Percentiles rank a stretch among this genome's conserved stretches.
These are phyloP conservation scores for Dilophus febrilis DNA, from an alignment of 2,888 invertebrate species.

Conservation along the genomic window DNA sequence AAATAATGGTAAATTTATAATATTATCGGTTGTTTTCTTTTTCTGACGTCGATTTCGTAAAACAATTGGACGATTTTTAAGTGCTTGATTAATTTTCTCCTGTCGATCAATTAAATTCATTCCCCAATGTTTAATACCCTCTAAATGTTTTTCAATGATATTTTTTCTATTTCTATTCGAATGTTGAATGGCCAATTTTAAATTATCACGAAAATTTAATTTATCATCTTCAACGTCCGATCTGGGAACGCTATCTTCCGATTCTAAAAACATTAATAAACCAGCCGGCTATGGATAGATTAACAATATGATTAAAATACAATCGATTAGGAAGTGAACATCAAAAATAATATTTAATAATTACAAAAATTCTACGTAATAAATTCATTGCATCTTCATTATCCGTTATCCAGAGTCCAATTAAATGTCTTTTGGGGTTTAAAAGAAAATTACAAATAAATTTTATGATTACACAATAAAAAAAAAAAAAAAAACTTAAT, in stretches of 20 bases:
- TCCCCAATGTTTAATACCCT: slow-evolving; percentile 56
- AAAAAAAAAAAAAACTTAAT: no score
- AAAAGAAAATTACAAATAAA: no score
- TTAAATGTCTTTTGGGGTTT: slow-evolving; percentile 72
- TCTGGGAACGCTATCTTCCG: slow-evolving; percentile 65
- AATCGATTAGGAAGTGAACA: no score
- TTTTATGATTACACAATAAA: no score
- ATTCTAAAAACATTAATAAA: slow-evolving; percentile 74
- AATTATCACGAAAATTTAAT: slow-evolving; percentile 74
- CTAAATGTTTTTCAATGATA: slow-evolving; percentile 70
- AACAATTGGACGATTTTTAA: slow-evolving; percentile 66
- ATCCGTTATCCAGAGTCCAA: slow-evolving; percentile 91
- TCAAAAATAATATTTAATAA: slow-evolving; percentile 12
- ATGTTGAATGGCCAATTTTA: slow-evolving; percentile 80
- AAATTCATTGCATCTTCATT: slow-evolving; percentile 81
- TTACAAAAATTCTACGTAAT: slow-evolving; percentile 72
- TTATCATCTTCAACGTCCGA: slow-evolving; percentile 51
- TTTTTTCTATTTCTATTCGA: slow-evolving; percentile 48
- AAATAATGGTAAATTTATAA: slow-evolving; percentile 52
- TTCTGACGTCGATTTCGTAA: slow-evolving; percentile 66
- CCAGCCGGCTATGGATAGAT: slow-evolving; percentile 92
- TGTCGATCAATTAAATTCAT: slow-evolving; percentile 29
- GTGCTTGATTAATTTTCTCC: slow-evolving; percentile 24
- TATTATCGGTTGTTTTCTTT: slow-evolving; percentile 24
- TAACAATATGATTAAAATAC: slow-evolving; percentile 13